Conservation (phyloP, 1,140 invertebrate genomes). For the Drosophila subobscura region DNA sequence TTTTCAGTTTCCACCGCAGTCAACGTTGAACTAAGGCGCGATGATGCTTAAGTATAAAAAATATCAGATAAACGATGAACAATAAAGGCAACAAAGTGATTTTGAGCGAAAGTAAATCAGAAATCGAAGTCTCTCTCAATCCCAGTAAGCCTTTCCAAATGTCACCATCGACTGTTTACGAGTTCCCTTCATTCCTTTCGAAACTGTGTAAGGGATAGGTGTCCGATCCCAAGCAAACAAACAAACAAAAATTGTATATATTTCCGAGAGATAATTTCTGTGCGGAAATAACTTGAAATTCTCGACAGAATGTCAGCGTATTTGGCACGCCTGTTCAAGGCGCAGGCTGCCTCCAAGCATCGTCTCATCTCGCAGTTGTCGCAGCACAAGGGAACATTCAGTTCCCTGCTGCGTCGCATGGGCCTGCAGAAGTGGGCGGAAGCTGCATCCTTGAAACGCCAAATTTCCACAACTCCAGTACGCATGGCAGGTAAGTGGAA, state of each 20-base stretch:
- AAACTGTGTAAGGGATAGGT: neutral
- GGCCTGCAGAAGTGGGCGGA: slow-evolving; percentile 33
- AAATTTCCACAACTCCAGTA: slow-evolving; percentile 54
- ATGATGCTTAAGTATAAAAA: slow-evolving; percentile 21
- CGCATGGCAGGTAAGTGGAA: slow-evolving; percentile 47
- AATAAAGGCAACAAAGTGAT: slow-evolving; percentile 42
- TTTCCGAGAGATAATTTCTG: too few relatives aligned
- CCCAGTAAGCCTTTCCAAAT: neutral
- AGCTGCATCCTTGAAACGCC: slow-evolving; percentile 17
- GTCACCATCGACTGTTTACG: too few relatives aligned
- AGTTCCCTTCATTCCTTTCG: neutral
- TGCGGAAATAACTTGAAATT: neutral
- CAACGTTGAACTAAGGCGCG: neutral
- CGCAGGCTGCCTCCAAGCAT: slow-evolving; percentile 51
- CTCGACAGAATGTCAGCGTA: slow-evolving; percentile 56
- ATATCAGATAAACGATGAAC: slow-evolving; percentile 11
- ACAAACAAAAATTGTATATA: too few relatives aligned
- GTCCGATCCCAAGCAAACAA: neutral
- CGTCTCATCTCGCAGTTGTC: slow-evolving; percentile 66
- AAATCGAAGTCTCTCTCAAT: neutral
- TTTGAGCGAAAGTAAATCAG: slow-evolving; percentile 18
- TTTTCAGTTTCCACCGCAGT: slow-evolving; percentile 39
- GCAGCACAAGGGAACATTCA: slow-evolving; percentile 48
- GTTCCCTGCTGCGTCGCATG: slow-evolving; percentile 37
- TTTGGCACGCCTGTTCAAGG: slow-evolving; percentile 51